Conservation (phyloP, 2,113 vertebrate genomes). For the Chauna torquata region DNA sequence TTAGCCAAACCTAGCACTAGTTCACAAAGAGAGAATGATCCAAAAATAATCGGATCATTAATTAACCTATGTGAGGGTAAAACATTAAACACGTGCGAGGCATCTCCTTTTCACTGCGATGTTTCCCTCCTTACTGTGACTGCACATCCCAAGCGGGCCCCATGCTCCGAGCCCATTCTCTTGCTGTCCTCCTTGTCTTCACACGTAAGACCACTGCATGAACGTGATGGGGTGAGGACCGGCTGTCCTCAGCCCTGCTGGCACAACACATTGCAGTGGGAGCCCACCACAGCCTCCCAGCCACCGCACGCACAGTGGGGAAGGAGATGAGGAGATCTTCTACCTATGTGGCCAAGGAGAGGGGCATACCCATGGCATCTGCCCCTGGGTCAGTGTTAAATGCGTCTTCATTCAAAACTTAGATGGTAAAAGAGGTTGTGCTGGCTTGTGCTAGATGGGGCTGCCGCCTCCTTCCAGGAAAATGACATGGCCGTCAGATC, state of each 20-base stretch:
- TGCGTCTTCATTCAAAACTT: not conserved
- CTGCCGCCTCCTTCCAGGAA: not conserved
- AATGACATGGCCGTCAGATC: not conserved
- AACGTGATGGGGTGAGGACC: accelerated
- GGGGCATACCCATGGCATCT: not conserved
- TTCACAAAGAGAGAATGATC: not conserved
- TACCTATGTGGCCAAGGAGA: accelerated
- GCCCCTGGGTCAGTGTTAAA: not conserved
- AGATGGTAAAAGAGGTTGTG: not conserved
- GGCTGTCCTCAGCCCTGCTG: not conserved
- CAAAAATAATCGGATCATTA: not conserved
- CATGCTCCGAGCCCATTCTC: not conserved
- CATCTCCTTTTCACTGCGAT: not conserved
- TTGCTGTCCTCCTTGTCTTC: not conserved
- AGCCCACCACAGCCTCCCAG: not conserved
- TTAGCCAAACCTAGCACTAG: not conserved
- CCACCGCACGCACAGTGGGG: accelerated
- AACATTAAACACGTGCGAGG: no score
- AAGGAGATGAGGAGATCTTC: not conserved
- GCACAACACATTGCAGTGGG: not conserved
- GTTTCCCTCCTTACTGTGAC: not conserved
- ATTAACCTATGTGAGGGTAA: not conserved
- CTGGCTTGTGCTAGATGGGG: not conserved
- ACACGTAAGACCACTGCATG: accelerated
- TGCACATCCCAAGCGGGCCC: not conserved